Evolutionary conservation across 2,888 invertebrate genomes (phyloP), one percentile per base, ranked within the genome.

Genomic region (Meloe dianella): DNA sequence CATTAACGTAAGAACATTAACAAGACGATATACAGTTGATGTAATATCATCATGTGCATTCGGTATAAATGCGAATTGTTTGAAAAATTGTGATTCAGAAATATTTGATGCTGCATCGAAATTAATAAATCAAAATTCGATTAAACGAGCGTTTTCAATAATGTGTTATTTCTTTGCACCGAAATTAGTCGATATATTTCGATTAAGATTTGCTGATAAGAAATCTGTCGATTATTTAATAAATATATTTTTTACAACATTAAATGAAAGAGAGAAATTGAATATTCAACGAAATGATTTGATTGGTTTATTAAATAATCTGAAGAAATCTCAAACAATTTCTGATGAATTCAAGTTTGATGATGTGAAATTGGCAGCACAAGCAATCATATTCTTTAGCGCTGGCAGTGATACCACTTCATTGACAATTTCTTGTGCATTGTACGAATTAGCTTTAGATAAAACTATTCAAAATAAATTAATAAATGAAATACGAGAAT

Each of bases 391-490:
- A 61, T 88, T 89, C 71, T 88, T 88, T 77, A 80, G 87, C n/a
- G 89, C 88, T 0, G 89, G 89, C 0, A 89, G 86, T 75, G 89
- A 89, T 79, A 89, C 89, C 7, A 87, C 88, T 0, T 86, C 87
- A 0, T 85, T 87, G 0, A 86, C 87, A 0, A 82, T 88, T 57
- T 85, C 86, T 14, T 87, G 87, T 73, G 79, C 86, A 12, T 81
- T 88, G 35, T 84, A 88, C 73, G 86, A 87, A 78, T 76, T 89
- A 58, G 87, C 87, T 0, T 82, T 85, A 0, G 80, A 88, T 67
- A 85, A 81, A 10, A 79, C 81, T 0, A 84, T 88, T 0, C 89
- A 89, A 77, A 82, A 84, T 57, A 85, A 79, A 73, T 73, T 88
- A 77, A 78, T 86, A 60, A 68, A 74, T 0, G 88, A 89, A 77